A percentile compares a stretch with the other conserved stretches of the same genome.
Evolutionary conservation across 2,888 invertebrate species (phyloP).

Genomic region (Hirtodrosophila confusa): DNA sequence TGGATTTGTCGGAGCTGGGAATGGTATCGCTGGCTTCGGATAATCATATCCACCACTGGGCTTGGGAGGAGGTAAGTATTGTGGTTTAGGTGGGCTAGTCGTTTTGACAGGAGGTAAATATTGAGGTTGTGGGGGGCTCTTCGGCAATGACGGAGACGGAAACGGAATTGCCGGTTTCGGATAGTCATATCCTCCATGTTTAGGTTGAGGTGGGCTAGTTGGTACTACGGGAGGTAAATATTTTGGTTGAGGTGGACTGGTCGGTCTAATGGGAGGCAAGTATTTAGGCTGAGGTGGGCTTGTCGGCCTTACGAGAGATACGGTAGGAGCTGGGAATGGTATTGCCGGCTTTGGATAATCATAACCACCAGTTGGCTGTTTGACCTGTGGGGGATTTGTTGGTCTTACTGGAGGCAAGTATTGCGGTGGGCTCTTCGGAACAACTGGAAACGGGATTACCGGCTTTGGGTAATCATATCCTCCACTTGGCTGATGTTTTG

Average conservation of each 20-base stretch:
- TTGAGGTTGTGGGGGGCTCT: too few species aligned
- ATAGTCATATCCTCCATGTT: conserved; percentile 50
- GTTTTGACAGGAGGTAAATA: conserved; percentile 22
- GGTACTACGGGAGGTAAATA: conserved; percentile 38
- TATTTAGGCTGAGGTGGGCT: conserved; percentile 54
- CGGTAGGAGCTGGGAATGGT: conserved; percentile 51
- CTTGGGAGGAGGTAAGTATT: conserved; percentile 30
- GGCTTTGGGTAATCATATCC: conserved; percentile 69
- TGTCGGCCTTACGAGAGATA: conserved; percentile 48
- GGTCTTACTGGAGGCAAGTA: conserved; percentile 54
- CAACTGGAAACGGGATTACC: conserved; percentile 48
- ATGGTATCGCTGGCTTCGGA: conserved; percentile 3
- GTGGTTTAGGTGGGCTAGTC: conserved; percentile 20
- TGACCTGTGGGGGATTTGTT: conserved; percentile 41
- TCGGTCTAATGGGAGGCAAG: conserved; percentile 47
- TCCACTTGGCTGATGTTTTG: conserved; percentile 19
- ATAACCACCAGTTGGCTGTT: conserved; percentile 47
- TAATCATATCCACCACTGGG: too few species aligned
- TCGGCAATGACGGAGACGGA: conserved; percentile 22
- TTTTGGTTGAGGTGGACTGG: conserved; percentile 31
- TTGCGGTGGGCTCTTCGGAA: conserved; percentile 35
- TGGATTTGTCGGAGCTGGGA: conserved; percentile 2
- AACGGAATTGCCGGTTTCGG: conserved; percentile 49
- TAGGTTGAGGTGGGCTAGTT: conserved; percentile 19
- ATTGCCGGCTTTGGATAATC: conserved; percentile 57